Base-by-base conservation (phyloP, 2,113 vertebrate species). In the Pardalotus punctatus region DNA sequence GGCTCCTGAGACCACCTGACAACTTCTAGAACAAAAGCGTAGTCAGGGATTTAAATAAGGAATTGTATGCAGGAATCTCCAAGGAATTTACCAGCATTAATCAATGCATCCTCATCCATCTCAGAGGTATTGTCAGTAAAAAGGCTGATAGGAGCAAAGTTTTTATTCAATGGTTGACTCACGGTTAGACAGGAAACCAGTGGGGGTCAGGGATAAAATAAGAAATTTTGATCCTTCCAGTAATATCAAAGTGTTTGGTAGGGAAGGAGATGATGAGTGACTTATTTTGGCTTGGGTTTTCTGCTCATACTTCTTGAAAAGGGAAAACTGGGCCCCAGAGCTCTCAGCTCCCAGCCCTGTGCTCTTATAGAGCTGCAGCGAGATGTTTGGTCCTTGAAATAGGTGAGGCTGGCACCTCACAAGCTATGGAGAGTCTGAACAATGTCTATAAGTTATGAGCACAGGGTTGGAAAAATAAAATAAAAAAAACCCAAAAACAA, bases 101-200 rank as follows among this genome's bases (percentile, higher is more conserved):
- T 64, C 29, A 74, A 23, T 84, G 53, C 15, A 58, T 35, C 43
- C 14, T 85, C 28, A 16, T n/a, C 17, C 13, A 67, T 50, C 60
- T 84, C 56, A 56, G 60, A 92, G 73, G 7, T 11, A 40, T 21
- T 79, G 24, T 64, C 22, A 71, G 60, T 31, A 73, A 82, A 64
- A 24, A 74, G 5, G 47, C 33, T 84, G 33, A 65, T 17, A 25
- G 0, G 0, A 92, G 42, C 9, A 48, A 61, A 47, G 6, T 8
- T 27, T 74, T 42, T 83, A 14, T 38, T 89, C 57, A 14, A 10
- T 18, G 10, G 11, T n/a, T 84, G 57, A 21, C 40, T 85, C 48
- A 56, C 27, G 27, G 38, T 56, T 90, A 65, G 10, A 31, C 12
- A 62, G 53, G 73, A 91, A 95, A 87, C 12, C 10, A 62, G 35